Base-by-base conservation (phyloP, 2,888 invertebrate genomes). In the Aphidius colemani region DNA sequence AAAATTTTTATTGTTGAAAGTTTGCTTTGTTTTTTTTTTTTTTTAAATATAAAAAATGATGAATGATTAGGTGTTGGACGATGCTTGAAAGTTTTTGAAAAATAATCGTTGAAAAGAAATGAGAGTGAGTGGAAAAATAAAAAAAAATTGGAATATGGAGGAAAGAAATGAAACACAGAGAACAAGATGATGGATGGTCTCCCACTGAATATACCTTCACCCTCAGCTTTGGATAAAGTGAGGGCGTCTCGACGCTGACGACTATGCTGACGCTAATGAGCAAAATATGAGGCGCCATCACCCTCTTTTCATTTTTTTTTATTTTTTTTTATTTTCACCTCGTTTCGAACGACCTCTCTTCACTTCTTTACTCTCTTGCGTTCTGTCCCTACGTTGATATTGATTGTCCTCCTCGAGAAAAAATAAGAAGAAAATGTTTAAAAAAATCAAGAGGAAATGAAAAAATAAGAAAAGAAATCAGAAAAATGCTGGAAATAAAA, bases 211-310 rank as follows among this genome's bases (percentile, higher is more conserved):
- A 30, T 30, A 30, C 30, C 71, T 71, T 69, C 70, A 67, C 71
- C 73, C 73, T 74, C 73, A 71, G 72, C 67, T 59, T 61, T 64
- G 55, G 60, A 53, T 70, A 70, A 76, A 74, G 73, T 72, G 75
- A 78, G 78, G 77, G 75, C 75, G 76, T 76, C 77, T 73, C 75
- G 76, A 75, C 76, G 77, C 76, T 77, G 75, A 78, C 78, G 78
- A 76, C 78, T 78, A 76, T 75, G 79, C 79, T 78, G 78, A 80
- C 81, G 80, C 81, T 82, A 82, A 81, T 81, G 81, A 81, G 81
- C 79, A 81, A 81, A 81, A 81, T 80, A 81, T 80, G 80, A 80
- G 80, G 79, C 79, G 78, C 78, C 78, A 77, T 74, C 76, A 63
- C 67, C 53, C 67, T 65, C 59, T 56, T 51, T 48, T 13, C 49